Evolutionary conservation across 2,888 invertebrate species (phyloP).

Genomic region (Tetragonula carbonaria): DNA sequence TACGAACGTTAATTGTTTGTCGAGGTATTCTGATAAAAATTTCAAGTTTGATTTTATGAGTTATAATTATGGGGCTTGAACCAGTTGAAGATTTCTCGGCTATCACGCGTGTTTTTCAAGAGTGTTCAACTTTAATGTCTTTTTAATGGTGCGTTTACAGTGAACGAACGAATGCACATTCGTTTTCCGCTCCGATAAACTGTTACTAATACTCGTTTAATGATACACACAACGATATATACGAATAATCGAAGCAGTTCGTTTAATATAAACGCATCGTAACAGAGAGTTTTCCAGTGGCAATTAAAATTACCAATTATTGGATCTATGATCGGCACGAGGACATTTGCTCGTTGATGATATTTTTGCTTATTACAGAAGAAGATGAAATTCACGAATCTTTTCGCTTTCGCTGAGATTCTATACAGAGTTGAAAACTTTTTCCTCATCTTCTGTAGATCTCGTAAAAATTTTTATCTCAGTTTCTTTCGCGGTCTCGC

Average conservation of each 20-base stretch:
- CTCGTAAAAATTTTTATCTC: conserved; percentile 4
- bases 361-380: background rate
- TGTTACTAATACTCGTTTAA: too few species aligned
- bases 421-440: background rate
- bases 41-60: background rate
- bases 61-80: background rate
- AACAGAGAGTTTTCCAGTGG: background rate
- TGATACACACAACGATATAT: too few species aligned
- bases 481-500: background rate
- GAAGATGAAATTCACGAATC: background rate
- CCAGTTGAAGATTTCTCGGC: background rate
- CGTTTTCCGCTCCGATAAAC: too few species aligned
- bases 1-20: background rate
- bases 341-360: background rate
- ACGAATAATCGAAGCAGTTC: too few species aligned
- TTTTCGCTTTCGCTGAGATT: background rate
- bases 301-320: background rate
- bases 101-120: background rate
- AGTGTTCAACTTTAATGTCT: background rate
- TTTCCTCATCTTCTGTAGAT: background rate
- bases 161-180: too few species aligned
- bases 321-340: background rate
- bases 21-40: background rate
- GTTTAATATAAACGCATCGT: too few species aligned
- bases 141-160: background rate